These are phyloP conservation scores for Orcinus orca DNA, from an alignment of 2,113 vertebrate species.

Conservation along the genomic window DNA sequence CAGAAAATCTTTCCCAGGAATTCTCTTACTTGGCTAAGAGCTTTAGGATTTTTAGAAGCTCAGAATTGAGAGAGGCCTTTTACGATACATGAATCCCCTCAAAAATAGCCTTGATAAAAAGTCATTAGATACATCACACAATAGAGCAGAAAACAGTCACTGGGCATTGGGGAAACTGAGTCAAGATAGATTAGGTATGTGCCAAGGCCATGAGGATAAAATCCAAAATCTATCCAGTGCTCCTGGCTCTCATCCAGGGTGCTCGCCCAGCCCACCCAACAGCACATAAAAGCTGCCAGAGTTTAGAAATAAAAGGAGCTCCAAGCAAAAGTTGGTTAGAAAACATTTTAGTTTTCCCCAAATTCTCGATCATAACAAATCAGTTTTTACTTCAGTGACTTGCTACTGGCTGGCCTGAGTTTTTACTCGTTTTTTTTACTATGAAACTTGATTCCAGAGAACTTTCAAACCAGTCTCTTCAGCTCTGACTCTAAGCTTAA, in stretches of 20 bases:
- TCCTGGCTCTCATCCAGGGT: background rate
- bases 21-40: no score
- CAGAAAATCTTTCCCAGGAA: background rate
- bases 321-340: background rate
- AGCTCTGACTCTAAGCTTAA: background rate
- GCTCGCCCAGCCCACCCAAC: fast-evolving
- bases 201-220: background rate
- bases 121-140: background rate
- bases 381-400: background rate
- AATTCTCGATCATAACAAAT: background rate
- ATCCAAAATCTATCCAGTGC: background rate
- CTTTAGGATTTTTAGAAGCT: background rate
- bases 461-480: background rate
- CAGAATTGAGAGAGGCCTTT: background rate
- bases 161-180: background rate
- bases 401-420: background rate
- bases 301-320: background rate
- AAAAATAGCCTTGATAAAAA: background rate
- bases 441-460: background rate
- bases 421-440: background rate
- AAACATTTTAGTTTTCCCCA: background rate
- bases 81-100: background rate
- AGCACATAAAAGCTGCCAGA: background rate
- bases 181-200: background rate
- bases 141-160: background rate